Evolutionary conservation across 2,888 invertebrate species (phyloP).

Genomic region (Antitype chi): DNA sequence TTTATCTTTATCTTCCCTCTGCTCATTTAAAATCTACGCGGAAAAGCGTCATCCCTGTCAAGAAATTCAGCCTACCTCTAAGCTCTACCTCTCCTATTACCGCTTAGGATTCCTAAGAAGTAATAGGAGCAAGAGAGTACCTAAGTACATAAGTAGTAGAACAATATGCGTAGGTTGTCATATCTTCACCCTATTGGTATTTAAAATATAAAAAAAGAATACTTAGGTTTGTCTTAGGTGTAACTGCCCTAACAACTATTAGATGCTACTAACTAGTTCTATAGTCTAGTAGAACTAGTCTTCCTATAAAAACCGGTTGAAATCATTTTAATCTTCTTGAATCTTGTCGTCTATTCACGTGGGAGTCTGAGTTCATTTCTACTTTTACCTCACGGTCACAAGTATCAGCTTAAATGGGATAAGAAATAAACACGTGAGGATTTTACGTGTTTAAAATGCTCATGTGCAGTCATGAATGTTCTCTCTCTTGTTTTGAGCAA

Average conservation of each 20-base stretch:
- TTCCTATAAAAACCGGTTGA: constrained; percentile 18
- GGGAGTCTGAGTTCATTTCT: background rate
- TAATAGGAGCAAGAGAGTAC: too few relatives aligned
- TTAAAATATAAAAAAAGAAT: background rate
- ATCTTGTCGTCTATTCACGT: background rate
- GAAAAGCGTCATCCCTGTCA: background rate
- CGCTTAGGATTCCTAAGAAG: too few relatives aligned
- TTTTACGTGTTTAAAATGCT: background rate
- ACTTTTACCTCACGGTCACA: background rate
- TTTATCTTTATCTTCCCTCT: background rate
- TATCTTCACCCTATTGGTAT: background rate
- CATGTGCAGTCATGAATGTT: too few relatives aligned
- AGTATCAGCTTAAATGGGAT: background rate
- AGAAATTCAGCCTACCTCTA: background rate
- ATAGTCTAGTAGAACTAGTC: constrained; percentile 6
- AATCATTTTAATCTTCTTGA: constrained; percentile 12
- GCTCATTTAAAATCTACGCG: background rate
- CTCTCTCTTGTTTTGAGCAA: too few relatives aligned
- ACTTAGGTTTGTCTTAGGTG: background rate
- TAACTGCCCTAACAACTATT: constrained; percentile 4
- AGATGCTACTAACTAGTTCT: background rate
- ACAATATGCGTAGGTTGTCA: background rate
- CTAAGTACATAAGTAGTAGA: too few relatives aligned
- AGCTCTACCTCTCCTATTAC: background rate
- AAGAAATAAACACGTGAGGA: background rate